Evolutionary conservation across 2,113 vertebrate genomes (phyloP).

Genomic region (Alaudala cheleensis): DNA sequence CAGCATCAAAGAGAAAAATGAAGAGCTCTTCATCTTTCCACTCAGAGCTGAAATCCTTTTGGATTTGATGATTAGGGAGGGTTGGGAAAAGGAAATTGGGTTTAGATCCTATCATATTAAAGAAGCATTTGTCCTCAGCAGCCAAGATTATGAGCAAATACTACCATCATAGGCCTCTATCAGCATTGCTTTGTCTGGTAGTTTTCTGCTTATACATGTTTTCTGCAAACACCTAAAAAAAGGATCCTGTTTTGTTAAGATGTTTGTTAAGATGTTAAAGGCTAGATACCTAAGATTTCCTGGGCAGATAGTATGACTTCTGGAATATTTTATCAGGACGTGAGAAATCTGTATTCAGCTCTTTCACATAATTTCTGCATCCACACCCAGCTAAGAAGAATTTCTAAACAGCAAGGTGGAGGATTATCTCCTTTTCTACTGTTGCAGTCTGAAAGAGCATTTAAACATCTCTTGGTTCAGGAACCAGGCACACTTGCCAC

Average conservation of each 20-base stretch:
- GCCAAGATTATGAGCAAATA: background rate
- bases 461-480: background rate
- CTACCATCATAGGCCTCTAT: background rate
- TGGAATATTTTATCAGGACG: background rate
- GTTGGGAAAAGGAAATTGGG: constrained; percentile 9
- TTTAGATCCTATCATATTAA: constrained; percentile 13
- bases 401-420: background rate
- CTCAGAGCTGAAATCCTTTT: constrained; percentile 42
- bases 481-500: background rate
- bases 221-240: background rate
- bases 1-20: constrained; percentile 41
- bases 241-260: background rate
- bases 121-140: background rate
- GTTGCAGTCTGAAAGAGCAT: background rate
- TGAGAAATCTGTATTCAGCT: background rate
- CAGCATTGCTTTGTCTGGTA: background rate
- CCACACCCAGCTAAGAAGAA: background rate
- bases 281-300: background rate
- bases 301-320: background rate
- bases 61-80: constrained; percentile 17
- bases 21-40: constrained; percentile 51
- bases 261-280: background rate
- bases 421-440: background rate
- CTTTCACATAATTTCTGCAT: background rate
- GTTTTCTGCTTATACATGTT: background rate